These are phyloP conservation scores for Philonicus albiceps DNA, from an alignment of 2,888 invertebrate genomes.

Conservation along the genomic window DNA sequence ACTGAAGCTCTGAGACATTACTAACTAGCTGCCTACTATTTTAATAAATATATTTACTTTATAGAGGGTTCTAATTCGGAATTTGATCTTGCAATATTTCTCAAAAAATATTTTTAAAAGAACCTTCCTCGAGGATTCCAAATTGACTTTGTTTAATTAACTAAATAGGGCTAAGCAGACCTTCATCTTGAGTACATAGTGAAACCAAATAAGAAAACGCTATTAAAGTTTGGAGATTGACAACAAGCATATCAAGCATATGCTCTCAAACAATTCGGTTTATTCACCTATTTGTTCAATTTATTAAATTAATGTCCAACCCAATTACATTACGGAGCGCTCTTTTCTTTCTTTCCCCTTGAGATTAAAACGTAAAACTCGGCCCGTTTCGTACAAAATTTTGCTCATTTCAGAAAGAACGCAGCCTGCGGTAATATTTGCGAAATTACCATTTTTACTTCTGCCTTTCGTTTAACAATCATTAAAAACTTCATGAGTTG, in stretches of 20 bases:
- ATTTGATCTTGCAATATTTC: background rate
- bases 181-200: background rate
- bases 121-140: background rate
- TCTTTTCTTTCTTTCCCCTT: background rate
- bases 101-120: background rate
- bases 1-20: too few relatives aligned
- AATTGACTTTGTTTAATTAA: background rate
- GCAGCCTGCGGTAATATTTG: background rate
- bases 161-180: background rate
- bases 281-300: background rate
- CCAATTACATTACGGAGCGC: background rate
- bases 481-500: background rate
- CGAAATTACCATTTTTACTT: conserved; percentile 7
- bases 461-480: background rate
- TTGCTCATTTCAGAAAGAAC: background rate
- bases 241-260: background rate
- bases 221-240: background rate
- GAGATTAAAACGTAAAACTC: background rate
- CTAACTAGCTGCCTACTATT: too few relatives aligned
- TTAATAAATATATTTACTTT: too few relatives aligned
- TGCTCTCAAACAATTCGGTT: background rate
- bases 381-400: background rate
- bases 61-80: too few relatives aligned
- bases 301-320: background rate
- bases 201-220: background rate